These are phyloP conservation scores for Doris montereyensis DNA, from an alignment of 2,888 invertebrate species.

Conservation along the genomic window DNA sequence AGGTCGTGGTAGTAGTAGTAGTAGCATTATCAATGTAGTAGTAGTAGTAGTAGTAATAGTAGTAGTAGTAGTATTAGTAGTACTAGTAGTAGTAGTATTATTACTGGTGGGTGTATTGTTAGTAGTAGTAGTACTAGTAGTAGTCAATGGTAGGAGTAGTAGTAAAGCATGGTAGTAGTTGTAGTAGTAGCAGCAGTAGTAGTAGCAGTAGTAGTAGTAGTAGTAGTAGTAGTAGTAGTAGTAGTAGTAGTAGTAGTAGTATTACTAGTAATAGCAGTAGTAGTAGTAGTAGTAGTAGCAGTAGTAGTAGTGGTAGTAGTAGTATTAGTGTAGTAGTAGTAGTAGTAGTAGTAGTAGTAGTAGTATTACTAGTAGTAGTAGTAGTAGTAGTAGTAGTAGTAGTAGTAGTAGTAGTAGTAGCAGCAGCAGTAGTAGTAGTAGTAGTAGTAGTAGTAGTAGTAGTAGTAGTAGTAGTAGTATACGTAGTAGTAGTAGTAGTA, in stretches of 20 bases:
- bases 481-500: not conserved
- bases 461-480: not conserved
- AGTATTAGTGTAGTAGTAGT: too few relatives aligned
- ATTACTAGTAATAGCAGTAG: too few relatives aligned
- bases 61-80: too few relatives aligned
- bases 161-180: not conserved
- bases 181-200: not conserved
- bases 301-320: too few relatives aligned
- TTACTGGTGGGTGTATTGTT: not conserved
- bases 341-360: too few relatives aligned
- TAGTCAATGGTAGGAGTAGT: not conserved
- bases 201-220: not conserved
- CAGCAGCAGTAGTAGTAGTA: too few relatives aligned
- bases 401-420: too few relatives aligned
- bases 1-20: not conserved
- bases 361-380: too few relatives aligned
- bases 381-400: too few relatives aligned
- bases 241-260: not conserved
- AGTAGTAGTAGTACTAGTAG: not conserved
- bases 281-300: too few relatives aligned
- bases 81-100: not conserved
- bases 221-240: not conserved
- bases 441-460: not conserved
- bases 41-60: too few relatives aligned
- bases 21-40: not conserved